These are phyloP conservation scores for Drosophila tristis DNA, from an alignment of 1,140 invertebrate species.

Conservation along the genomic window DNA sequence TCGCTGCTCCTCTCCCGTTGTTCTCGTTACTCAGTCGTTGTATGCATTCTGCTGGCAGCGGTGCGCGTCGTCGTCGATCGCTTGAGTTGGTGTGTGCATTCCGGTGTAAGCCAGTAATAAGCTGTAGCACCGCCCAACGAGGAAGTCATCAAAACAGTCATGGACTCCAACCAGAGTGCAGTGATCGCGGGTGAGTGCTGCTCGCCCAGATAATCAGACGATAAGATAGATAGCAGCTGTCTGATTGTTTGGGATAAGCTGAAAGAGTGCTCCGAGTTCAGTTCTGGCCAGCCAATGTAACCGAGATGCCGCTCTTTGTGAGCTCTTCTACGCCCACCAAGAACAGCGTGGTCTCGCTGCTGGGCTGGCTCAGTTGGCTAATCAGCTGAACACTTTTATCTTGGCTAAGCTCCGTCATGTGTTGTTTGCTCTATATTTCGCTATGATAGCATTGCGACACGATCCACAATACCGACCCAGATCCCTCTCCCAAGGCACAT, in stretches of 20 bases:
- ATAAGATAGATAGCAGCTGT: slow-evolving; percentile 24
- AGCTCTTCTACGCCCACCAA: too few relatives aligned
- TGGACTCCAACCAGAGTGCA: slow-evolving; percentile 41
- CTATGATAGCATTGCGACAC: slow-evolving; percentile 27
- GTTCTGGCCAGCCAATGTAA: not conserved
- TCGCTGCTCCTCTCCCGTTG: slow-evolving; percentile 15
- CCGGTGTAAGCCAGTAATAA: slow-evolving; percentile 62
- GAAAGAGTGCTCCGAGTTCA: not conserved
- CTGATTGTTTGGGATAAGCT: not conserved
- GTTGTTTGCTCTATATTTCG: slow-evolving; percentile 62
- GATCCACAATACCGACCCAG: not conserved
- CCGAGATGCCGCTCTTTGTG: too few relatives aligned
- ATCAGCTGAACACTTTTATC: slow-evolving; percentile 58
- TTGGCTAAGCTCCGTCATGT: slow-evolving; percentile 35
- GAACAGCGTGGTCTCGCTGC: slow-evolving; percentile 11
- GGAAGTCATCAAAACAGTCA: slow-evolving; percentile 14
- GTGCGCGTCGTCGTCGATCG: slow-evolving; percentile 8
- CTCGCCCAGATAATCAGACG: slow-evolving; percentile 14
- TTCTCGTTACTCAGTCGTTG: slow-evolving; percentile 36
- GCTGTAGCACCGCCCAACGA: slow-evolving; percentile 8
- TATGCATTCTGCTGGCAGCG: slow-evolving; percentile 20
- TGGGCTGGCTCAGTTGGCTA: slow-evolving; percentile 43
- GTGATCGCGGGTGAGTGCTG: slow-evolving; percentile 38
- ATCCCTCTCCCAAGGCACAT: not conserved
- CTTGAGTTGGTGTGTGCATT: slow-evolving; percentile 36